phyloP scores from a whole-genome alignment of 2,888 invertebrate species.

The Conchocele bisecta region DNA sequence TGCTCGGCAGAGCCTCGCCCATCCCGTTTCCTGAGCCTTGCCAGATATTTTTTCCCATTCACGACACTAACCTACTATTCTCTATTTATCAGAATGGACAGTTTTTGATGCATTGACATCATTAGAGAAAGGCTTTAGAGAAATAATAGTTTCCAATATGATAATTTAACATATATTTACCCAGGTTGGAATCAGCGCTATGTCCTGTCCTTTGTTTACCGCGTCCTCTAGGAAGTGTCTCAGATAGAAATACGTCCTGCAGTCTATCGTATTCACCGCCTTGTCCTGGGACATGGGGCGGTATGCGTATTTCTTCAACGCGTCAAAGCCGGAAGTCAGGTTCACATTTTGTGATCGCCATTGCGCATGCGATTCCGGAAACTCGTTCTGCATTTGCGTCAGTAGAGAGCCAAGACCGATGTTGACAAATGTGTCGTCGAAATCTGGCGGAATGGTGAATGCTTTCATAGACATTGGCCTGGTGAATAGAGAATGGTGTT shows the following conservation, averaged over 20 bases:
- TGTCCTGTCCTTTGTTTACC: conserved; percentile 50
- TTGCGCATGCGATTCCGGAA: conserved; percentile 61
- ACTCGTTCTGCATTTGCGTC: conserved; percentile 60
- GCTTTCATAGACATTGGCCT: too few relatives aligned
- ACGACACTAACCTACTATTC: too few relatives aligned
- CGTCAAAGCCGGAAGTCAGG: conserved; percentile 70
- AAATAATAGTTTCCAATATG: too few relatives aligned
- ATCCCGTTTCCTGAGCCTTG: too few relatives aligned
- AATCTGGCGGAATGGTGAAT: conserved; percentile 77
- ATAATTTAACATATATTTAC: too few relatives aligned
- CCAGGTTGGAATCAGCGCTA: conserved; percentile 77
- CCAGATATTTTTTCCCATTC: too few relatives aligned
- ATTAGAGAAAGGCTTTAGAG: too few relatives aligned
- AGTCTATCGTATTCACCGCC: conserved; percentile 71
- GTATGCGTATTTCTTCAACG: conserved; percentile 75
- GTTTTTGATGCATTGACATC: too few relatives aligned
- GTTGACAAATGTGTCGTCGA: conserved; percentile 79
- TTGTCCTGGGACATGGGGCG: conserved; percentile 65
- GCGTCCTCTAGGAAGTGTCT: conserved; percentile 71
- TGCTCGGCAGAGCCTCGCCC: too few relatives aligned
- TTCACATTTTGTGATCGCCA: conserved; percentile 73
- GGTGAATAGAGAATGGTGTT: too few relatives aligned
- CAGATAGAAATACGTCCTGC: conserved; percentile 74
- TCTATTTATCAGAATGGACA: too few relatives aligned
- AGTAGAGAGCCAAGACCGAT: conserved; percentile 74